These are phyloP conservation scores for Cosmopolites sordidus DNA, from an alignment of 2,888 invertebrate species.

Conservation along the genomic window DNA sequence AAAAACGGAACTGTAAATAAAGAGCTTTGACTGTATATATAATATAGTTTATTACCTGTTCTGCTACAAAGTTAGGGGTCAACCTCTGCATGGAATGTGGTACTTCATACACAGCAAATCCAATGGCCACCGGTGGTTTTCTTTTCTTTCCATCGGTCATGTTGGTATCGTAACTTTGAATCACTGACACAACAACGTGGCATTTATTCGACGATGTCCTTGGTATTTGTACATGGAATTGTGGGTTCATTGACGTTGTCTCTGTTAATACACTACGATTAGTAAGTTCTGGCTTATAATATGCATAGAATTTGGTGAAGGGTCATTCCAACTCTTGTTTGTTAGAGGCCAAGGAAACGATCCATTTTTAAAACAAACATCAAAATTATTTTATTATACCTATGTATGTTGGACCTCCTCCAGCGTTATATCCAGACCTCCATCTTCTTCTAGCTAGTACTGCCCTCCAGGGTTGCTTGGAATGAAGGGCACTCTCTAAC, in stretches of 20 bases:
- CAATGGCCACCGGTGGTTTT: constrained; percentile 58
- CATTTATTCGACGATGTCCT: constrained; percentile 60
- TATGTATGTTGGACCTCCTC: constrained; percentile 60
- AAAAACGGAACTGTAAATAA: too few species aligned
- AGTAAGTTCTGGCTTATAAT: too few species aligned
- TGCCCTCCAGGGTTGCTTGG: constrained; percentile 66
- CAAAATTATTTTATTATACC: constrained; percentile 46
- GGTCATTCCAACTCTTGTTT: too few species aligned
- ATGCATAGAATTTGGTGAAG: too few species aligned
- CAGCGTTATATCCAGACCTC: constrained; percentile 67
- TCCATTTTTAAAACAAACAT: too few species aligned
- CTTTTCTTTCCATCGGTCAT: constrained; percentile 50
- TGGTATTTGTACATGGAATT: constrained; percentile 68
- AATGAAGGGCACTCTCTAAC: constrained; percentile 62
- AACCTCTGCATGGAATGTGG: constrained; percentile 58
- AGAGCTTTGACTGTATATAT: too few species aligned
- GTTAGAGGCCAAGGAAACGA: too few species aligned
- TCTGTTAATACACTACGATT: too few species aligned
- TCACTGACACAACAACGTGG: constrained; percentile 69
- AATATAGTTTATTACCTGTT: constrained; percentile 48
- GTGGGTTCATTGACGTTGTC: constrained; percentile 65
- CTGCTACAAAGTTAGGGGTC: constrained; percentile 57
- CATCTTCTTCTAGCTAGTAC: constrained; percentile 64
- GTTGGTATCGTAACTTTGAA: constrained; percentile 60
- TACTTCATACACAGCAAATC: constrained; percentile 68